phyloP scores from a whole-genome alignment of 35 echinoderm and acorn worm species.

The Eucidaris tribuloides region DNA sequence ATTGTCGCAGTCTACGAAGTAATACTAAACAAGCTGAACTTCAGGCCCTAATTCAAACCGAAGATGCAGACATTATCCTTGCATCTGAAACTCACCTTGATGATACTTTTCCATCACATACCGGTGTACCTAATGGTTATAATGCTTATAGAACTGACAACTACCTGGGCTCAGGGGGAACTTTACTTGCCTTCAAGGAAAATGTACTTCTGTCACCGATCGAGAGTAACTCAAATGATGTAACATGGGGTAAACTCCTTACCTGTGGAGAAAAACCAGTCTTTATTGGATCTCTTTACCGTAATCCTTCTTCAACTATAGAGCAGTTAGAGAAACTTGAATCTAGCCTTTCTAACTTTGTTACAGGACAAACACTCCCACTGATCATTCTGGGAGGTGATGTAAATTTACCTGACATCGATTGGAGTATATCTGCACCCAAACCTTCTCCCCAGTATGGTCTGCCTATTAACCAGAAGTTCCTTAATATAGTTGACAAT shows the following conservation, averaged over 20 bases:
- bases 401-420: conserved; percentile 10
- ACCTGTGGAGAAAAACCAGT: not conserved
- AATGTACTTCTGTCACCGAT: not conserved
- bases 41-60: not conserved
- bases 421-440: not conserved
- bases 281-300: conserved; percentile 10
- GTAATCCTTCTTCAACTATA: not conserved
- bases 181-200: conserved; percentile 2
- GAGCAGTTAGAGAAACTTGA: not conserved
- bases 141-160: conserved; percentile 12
- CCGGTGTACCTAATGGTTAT: not conserved
- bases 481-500: conserved; percentile 13
- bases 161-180: not conserved
- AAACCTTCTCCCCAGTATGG: conserved; percentile 1
- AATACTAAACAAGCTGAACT: not conserved
- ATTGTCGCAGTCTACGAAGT: not conserved
- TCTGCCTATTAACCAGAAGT: conserved; percentile 1
- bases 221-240: not conserved
- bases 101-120: not conserved
- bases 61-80: not conserved
- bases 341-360: not conserved
- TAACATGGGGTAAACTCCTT: conserved; percentile 12
- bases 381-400: conserved; percentile 22
- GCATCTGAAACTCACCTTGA: conserved; percentile 3
- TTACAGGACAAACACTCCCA: not conserved